These are phyloP conservation scores for Periplaneta americana DNA, from an alignment of 1,140 invertebrate species.

Conservation along the genomic window DNA sequence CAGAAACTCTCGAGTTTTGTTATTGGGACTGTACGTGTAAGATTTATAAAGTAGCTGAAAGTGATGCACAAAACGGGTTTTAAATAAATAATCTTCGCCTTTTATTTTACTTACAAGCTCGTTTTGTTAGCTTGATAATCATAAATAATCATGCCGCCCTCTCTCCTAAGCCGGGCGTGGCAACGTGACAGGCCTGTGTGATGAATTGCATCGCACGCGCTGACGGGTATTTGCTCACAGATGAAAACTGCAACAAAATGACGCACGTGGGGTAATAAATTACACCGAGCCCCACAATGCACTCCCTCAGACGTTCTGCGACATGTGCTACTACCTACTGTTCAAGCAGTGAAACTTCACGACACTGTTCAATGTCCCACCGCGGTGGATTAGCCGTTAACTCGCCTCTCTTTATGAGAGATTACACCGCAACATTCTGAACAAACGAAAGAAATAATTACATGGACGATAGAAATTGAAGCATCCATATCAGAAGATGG, in stretches of 20 bases:
- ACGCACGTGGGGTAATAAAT: neutral
- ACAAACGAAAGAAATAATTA: too few species aligned
- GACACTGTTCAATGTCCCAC: neutral
- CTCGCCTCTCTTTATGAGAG: too few species aligned
- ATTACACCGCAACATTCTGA: too few species aligned
- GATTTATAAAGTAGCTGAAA: too few species aligned
- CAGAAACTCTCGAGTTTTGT: too few species aligned
- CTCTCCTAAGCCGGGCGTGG: too few species aligned
- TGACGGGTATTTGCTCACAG: neutral
- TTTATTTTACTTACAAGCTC: neutral
- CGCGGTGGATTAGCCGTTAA: neutral
- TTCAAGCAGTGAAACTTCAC: too few species aligned
- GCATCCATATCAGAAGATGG: too few species aligned
- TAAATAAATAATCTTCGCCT: too few species aligned
- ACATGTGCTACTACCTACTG: neutral
- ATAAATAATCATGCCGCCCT: neutral
- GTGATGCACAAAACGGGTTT: too few species aligned
- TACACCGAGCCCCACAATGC: neutral
- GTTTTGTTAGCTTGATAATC: neutral
- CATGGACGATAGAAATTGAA: too few species aligned
- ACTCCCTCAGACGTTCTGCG: neutral
- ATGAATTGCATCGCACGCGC: neutral
- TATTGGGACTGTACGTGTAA: too few species aligned
- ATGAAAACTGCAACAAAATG: neutral
- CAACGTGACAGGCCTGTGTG: neutral